These are phyloP conservation scores for Alaudala cheleensis DNA, from an alignment of 2,113 vertebrate species.

Conservation along the genomic window DNA sequence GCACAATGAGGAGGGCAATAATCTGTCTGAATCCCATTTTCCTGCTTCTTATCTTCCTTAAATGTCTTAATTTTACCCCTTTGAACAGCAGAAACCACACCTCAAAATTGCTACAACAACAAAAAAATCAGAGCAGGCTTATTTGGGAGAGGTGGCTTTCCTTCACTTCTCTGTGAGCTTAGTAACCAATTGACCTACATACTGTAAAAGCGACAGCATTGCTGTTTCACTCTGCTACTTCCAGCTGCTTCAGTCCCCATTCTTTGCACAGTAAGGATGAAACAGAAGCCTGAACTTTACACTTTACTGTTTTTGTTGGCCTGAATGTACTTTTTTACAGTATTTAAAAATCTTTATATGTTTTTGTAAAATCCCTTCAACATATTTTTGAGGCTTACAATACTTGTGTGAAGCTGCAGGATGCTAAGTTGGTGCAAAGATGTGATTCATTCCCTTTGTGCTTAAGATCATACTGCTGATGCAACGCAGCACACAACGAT, in stretches of 20 bases:
- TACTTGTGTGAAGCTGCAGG: background rate
- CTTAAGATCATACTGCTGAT: background rate
- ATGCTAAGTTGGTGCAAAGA: background rate
- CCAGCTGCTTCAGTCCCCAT: background rate
- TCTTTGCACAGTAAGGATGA: background rate
- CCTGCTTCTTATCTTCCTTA: background rate
- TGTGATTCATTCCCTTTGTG: background rate
- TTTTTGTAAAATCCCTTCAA: constrained; percentile 17
- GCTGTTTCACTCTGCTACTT: background rate
- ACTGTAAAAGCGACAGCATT: background rate
- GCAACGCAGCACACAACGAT: background rate
- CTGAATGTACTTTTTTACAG: background rate
- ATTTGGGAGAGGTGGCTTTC: background rate
- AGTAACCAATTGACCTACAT: background rate
- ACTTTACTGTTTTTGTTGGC: background rate
- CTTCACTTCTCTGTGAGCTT: background rate
- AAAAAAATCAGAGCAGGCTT: background rate
- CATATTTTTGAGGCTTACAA: constrained; percentile 16
- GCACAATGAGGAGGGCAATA: background rate
- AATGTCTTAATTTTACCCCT: background rate
- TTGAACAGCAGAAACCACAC: background rate
- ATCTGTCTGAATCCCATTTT: background rate
- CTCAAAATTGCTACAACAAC: background rate
- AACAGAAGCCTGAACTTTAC: constrained; percentile 29
- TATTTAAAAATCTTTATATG: background rate